A percentile compares a stretch with the other conserved stretches of the same genome.
These are phyloP conservation scores for Chelon labrosus DNA, from an alignment of 2,797 vertebrate species.

Conservation along the genomic window DNA sequence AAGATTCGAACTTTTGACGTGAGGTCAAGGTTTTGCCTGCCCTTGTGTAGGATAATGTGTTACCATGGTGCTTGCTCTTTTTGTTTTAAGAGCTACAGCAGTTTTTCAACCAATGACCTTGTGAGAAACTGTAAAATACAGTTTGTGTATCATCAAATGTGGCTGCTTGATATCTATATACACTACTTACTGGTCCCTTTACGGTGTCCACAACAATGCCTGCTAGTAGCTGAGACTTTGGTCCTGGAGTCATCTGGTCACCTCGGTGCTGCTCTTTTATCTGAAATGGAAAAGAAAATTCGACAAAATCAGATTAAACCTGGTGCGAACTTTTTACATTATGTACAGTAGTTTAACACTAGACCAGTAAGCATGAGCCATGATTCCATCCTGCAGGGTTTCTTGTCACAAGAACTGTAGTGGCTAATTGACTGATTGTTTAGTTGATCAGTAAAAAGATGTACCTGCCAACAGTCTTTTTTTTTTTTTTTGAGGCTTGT, in stretches of 20 bases:
- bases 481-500: not conserved
- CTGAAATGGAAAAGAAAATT: slow-evolving; percentile 70
- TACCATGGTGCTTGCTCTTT: not conserved
- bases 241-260: slow-evolving; percentile 94
- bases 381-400: not conserved
- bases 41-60: not conserved
- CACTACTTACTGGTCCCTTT: slow-evolving; percentile 89
- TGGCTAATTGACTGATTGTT: not conserved
- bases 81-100: not conserved
- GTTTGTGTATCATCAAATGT: not conserved
- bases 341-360: not conserved
- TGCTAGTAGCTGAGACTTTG: slow-evolving; percentile 93
- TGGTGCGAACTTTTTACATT: not conserved
- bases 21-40: not conserved
- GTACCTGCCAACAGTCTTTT: not conserved
- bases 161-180: not conserved
- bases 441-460: not conserved
- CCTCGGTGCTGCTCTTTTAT: slow-evolving; percentile 95
- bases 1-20: not conserved
- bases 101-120: not conserved
- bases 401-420: not conserved
- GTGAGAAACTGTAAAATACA: not conserved
- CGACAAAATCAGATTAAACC: not conserved
- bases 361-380: not conserved
- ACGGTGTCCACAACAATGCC: slow-evolving; percentile 95